Conservation (phyloP, 1,140 invertebrate genomes). For the Ctenoplectra terminalis region DNA sequence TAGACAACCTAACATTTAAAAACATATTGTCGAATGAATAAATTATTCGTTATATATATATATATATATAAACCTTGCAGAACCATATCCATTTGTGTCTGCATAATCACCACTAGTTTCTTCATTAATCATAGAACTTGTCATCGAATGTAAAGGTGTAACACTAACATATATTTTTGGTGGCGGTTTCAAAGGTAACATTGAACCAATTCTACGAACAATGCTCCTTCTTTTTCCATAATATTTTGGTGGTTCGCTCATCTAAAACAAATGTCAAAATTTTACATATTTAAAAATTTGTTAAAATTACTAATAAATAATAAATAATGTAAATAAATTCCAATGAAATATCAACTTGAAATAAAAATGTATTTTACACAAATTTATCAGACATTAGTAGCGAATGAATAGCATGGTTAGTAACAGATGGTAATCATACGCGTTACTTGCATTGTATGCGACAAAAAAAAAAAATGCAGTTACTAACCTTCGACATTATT, state of each 20-base stretch:
- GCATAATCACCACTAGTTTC: slow-evolving; percentile 71
- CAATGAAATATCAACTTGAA: not conserved
- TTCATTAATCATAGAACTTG: slow-evolving; percentile 81
- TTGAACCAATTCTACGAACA: slow-evolving; percentile 79
- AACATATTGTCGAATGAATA: slow-evolving; percentile 33
- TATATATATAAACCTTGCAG: slow-evolving; percentile 69
- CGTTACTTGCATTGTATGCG: not conserved
- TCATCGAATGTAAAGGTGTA: slow-evolving; percentile 82
- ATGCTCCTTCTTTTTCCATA: slow-evolving; percentile 80
- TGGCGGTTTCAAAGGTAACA: slow-evolving; percentile 79
- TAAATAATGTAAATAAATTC: not conserved
- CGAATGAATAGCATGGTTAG: slow-evolving; percentile 18
- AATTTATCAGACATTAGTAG: not conserved
- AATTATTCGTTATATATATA: slow-evolving; percentile 10
- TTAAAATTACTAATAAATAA: not conserved
- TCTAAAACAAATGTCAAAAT: slow-evolving; percentile 60
- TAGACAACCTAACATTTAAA: slow-evolving; percentile 73
- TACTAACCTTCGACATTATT: slow-evolving; percentile 52
- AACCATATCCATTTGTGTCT: slow-evolving; percentile 71
- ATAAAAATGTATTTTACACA: not conserved
- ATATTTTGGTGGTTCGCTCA: slow-evolving; percentile 75
- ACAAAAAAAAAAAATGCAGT: not conserved
- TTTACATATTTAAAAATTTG: not conserved
- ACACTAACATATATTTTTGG: slow-evolving; percentile 82
- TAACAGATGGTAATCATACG: slow-evolving; percentile 42